Conservation (phyloP, 2,113 vertebrate genomes). For the Telmatochromis sp. region DNA sequence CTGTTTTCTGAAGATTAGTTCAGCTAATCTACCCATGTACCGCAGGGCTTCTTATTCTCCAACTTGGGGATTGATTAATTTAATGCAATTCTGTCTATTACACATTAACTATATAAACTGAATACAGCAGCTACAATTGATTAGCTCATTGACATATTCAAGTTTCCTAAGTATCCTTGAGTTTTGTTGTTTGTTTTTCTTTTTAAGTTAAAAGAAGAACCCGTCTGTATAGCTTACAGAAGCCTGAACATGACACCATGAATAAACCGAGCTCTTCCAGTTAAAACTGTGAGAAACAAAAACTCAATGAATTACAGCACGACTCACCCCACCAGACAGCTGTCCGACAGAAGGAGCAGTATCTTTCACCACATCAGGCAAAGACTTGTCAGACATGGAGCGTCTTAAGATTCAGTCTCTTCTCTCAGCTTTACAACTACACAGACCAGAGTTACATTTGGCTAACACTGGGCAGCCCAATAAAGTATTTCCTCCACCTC, state of each 20-base stretch:
- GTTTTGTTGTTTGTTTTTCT: neutral
- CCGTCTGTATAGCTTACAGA: neutral
- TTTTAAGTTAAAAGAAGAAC: neutral
- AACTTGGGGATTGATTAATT: neutral
- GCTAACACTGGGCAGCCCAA: neutral
- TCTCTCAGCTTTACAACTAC: neutral
- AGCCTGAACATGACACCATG: neutral
- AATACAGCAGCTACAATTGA: neutral
- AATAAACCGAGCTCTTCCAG: neutral
- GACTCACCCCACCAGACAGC: conserved; percentile 46
- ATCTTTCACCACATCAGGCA: conserved; percentile 19
- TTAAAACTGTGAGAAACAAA: neutral
- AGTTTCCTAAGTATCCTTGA: neutral
- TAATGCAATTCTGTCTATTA: neutral
- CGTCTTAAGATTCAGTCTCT: neutral
- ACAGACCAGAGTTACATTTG: neutral
- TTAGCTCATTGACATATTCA: neutral
- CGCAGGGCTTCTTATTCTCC: neutral
- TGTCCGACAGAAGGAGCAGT: neutral
- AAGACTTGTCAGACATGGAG: neutral
- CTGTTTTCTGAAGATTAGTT: neutral
- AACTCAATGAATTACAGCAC: neutral
- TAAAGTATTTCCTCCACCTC: conserved; percentile 32
- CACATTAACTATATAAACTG: neutral
- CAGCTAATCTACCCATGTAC: neutral